Evolutionary conservation across 2,797 vertebrate species (phyloP).

Genomic region (Lacerta agilis): DNA sequence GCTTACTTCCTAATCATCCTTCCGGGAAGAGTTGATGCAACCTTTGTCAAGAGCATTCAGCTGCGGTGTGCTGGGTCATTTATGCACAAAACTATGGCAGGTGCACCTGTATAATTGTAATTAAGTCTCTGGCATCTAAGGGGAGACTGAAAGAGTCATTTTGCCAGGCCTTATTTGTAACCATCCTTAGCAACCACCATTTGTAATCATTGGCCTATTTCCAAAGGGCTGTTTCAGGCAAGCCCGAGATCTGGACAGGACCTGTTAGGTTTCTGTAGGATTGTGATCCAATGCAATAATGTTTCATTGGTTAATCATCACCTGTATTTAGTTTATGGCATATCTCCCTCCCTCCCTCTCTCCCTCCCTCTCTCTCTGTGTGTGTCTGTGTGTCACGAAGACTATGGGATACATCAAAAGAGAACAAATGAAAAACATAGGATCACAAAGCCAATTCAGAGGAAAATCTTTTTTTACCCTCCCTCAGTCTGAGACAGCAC

Average conservation of each 20-base stretch:
- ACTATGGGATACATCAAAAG: neutral
- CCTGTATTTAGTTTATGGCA: neutral
- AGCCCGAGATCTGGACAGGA: neutral
- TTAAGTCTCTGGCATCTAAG: neutral
- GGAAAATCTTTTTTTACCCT: neutral
- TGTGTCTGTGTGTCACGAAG: too few relatives aligned
- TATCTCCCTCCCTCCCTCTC: too few relatives aligned
- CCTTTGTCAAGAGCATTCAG: neutral
- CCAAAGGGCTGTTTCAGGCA: neutral
- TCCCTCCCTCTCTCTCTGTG: too few relatives aligned
- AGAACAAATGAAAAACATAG: too few relatives aligned
- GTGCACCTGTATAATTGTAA: neutral
- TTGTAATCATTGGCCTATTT: neutral
- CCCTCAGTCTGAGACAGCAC: neutral
- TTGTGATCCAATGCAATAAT: neutral
- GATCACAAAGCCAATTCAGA: neutral
- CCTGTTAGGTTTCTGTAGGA: neutral
- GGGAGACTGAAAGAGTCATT: neutral
- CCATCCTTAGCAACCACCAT: neutral
- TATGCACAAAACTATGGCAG: neutral
- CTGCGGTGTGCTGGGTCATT: neutral
- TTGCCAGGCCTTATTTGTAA: neutral
- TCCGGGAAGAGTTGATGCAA: neutral
- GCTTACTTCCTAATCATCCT: neutral
- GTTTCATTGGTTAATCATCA: neutral